phyloP scores from a whole-genome alignment of 2,113 vertebrate genomes.

The Coregonus clupeaformis region DNA sequence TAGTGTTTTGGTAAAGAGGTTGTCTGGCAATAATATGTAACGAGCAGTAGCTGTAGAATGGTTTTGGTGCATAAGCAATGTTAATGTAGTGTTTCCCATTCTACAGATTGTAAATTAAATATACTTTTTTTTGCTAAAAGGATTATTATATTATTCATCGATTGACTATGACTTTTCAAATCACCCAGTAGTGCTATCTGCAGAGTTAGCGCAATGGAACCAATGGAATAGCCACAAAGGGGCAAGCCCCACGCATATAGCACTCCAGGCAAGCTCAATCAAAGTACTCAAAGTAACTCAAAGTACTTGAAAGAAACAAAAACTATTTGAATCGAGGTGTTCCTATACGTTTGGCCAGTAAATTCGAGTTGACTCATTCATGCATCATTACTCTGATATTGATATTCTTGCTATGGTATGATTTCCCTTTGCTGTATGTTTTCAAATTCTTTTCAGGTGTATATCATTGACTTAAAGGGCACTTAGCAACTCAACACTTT shows the following conservation, averaged over 20 bases:
- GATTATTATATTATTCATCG: no score
- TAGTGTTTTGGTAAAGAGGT: background rate
- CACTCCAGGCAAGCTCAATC: no score
- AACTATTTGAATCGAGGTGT: background rate
- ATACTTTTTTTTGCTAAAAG: no score
- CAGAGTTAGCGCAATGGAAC: no score
- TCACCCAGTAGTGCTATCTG: no score
- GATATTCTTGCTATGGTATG: background rate
- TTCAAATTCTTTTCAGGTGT: background rate
- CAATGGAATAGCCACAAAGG: no score
- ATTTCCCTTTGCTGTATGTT: background rate
- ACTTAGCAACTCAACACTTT: conserved; percentile 12
- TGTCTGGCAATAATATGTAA: background rate
- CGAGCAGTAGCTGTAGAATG: background rate
- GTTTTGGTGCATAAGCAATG: background rate
- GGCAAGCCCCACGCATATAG: no score
- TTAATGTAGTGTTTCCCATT: background rate
- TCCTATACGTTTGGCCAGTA: no score
- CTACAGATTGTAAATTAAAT: no score
- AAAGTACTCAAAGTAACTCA: no score
- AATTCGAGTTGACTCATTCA: no score
- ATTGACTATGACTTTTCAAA: no score
- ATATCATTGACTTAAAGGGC: conserved; percentile 18
- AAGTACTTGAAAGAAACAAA: background rate
- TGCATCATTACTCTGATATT: background rate